Conservation (phyloP, 2,797 vertebrate species). For the Sebastes iracundus region DNA sequence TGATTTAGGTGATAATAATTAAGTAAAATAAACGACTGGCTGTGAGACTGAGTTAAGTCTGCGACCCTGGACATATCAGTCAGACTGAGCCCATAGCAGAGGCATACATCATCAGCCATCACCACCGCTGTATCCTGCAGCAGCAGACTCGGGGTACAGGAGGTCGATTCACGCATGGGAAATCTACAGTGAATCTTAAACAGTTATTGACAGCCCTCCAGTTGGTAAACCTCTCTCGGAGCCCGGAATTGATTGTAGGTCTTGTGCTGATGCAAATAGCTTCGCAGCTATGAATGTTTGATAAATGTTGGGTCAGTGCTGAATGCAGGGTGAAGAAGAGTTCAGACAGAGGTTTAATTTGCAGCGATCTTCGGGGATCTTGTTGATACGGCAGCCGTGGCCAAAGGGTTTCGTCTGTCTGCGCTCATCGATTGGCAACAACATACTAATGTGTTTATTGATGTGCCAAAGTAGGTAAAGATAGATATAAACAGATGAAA, state of each 20-base stretch:
- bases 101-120: constrained; percentile 31
- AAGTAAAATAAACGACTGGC: not conserved
- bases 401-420: constrained; percentile 50
- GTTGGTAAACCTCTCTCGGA: constrained; percentile 61
- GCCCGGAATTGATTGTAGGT: constrained; percentile 64
- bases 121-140: constrained; percentile 8
- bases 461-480: constrained; percentile 40
- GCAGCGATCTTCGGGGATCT: constrained; percentile 13
- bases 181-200: constrained; percentile 66
- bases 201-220: constrained; percentile 64
- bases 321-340: constrained; percentile 69
- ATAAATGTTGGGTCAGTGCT: constrained; percentile 59
- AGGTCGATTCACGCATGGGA: constrained; percentile 46
- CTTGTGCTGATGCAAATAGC: constrained; percentile 65
- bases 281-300: constrained; percentile 66
- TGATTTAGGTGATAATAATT: not conserved
- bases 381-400: constrained; percentile 27
- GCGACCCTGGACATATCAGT: not conserved
- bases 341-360: constrained; percentile 70
- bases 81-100: not conserved
- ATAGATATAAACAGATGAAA: constrained; percentile 50
- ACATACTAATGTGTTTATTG: constrained; percentile 70
- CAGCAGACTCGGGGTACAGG: not conserved
- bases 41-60: not conserved
- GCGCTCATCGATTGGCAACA: constrained; percentile 49